Base-by-base conservation (phyloP, 2,113 vertebrate genomes). In the Notechis scutatus region DNA sequence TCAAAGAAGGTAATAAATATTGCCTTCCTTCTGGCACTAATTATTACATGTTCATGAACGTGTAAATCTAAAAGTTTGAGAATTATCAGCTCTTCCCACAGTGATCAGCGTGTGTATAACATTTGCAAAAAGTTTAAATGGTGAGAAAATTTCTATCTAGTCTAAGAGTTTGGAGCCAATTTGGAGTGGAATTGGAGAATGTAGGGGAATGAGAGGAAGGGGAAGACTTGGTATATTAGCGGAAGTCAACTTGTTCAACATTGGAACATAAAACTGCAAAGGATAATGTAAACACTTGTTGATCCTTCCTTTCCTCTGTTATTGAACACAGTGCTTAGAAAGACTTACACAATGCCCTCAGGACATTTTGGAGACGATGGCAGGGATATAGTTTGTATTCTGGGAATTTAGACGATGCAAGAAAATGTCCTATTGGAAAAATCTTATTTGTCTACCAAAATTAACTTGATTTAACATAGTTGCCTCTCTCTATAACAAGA, bases 1-100 rank as follows among this genome's bases (percentile, higher is more conserved):
- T 10, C 52, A 89, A 45, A 94, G 92, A 93, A 69, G 96, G 97
- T 97, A 93, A 96, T 57, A 7, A 87, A 91, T 85, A 85, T 26
- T 52, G 56, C 29, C 81, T 90, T 93, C n/a, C 81, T 90, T 93
- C 24, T 52, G 88, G 52, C 45, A 81, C 20, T 42, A 42, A 81
- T 81, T 42, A 81, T 81, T 81, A 23, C 74, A 42, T 42, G 34
- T 21, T 42, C 74, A 42, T 61, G 24, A 61, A 26, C 24, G 9
- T 61, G 24, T 61, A 81, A 42, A 81, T 81, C 18, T 81, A 21
- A 18, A 81, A 21, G 18, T 81, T 42, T 42, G 34, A 42, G 74
- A 81, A 81, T 9, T 81, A 81, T 42, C 34, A 21, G 18, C 74
- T 81, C 34, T 81, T 39, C 34, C 29, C 64, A 74, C 29, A 34